Evolutionary conservation across 2,888 invertebrate genomes (phyloP).

Genomic region (Neocrepidodera transversa): DNA sequence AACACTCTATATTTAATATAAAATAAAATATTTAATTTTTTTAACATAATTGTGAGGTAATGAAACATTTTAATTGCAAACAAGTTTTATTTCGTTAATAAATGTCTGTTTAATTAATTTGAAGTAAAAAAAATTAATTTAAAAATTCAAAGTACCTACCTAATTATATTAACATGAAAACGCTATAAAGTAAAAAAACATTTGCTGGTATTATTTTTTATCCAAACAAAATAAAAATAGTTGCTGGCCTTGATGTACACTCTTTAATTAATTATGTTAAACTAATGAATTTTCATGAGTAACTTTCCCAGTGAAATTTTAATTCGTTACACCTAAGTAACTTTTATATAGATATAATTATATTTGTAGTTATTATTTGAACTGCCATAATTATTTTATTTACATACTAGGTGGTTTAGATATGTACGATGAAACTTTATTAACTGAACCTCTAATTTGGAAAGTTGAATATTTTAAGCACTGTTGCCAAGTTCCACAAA

Average conservation of each 20-base stretch:
- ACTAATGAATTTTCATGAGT: not conserved
- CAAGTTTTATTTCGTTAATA: too few relatives aligned
- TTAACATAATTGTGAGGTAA: too few relatives aligned
- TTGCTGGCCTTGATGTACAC: slow-evolving; percentile 4
- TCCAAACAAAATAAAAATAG: not conserved
- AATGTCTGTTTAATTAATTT: too few relatives aligned
- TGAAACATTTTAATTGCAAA: too few relatives aligned
- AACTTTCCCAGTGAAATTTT: not conserved
- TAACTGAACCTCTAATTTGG: too few relatives aligned
- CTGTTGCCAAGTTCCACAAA: too few relatives aligned
- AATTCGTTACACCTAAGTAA: not conserved
- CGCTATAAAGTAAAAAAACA: not conserved
- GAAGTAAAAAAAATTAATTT: too few relatives aligned
- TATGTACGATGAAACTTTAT: too few relatives aligned
- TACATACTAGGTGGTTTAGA: too few relatives aligned
- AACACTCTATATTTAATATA: not conserved
- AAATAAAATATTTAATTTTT: not conserved
- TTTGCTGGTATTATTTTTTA: not conserved
- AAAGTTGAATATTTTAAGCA: too few relatives aligned
- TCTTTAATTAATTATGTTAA: not conserved
- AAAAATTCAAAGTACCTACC: not conserved
- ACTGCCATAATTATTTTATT: not conserved
- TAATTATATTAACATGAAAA: slow-evolving; percentile 1
- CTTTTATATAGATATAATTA: not conserved
- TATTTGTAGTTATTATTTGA: not conserved